phyloP scores from a whole-genome alignment of 2,113 vertebrate genomes.

The Kobus ellipsiprymnus region DNA sequence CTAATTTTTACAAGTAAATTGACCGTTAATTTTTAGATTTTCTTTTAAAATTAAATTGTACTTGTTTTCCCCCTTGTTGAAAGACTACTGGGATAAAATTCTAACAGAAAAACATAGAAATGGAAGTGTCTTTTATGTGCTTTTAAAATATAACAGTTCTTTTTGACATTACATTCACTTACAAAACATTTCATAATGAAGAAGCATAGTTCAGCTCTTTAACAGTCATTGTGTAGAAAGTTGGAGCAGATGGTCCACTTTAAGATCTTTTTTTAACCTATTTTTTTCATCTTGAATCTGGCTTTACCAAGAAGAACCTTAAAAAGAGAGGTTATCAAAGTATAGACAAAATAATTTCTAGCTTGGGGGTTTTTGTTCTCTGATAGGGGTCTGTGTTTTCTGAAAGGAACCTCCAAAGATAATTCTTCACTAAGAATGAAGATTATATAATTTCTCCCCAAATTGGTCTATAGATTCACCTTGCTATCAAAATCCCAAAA shows the following conservation, averaged over 20 bases:
- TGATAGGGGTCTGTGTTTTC: neutral
- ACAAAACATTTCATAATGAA: neutral
- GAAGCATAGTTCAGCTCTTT: neutral
- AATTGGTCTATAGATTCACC: neutral
- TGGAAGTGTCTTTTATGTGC: neutral
- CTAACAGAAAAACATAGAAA: neutral
- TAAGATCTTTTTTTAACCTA: neutral
- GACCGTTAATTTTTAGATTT: constrained; percentile 22
- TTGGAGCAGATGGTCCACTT: neutral
- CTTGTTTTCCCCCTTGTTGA: neutral
- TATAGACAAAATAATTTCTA: neutral
- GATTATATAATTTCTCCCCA: neutral
- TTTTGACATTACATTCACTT: neutral
- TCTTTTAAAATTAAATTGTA: constrained; percentile 1
- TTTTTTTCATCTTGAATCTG: neutral
- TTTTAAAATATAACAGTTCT: constrained; percentile 11
- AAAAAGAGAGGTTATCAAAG: neutral
- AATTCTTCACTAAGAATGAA: neutral
- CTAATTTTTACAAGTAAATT: constrained; percentile 15
- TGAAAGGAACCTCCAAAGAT: neutral
- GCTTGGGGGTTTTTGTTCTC: neutral
- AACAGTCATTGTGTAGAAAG: neutral
- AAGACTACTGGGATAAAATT: neutral
- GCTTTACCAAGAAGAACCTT: neutral
- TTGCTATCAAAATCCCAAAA: neutral